Conservation (phyloP, 1,140 invertebrate species). For the Glossosoma conforme region DNA sequence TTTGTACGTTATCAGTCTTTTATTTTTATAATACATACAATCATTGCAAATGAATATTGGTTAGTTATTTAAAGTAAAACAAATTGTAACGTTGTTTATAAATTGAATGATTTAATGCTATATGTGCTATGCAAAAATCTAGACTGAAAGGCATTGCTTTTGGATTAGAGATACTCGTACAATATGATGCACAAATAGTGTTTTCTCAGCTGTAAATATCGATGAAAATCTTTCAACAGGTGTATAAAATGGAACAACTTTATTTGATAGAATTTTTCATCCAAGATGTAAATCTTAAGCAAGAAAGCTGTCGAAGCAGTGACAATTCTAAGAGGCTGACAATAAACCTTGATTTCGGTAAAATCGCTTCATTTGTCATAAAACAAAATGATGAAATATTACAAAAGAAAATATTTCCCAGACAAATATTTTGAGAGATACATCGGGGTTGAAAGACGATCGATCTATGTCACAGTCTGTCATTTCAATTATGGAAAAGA, state of each 20-base stretch:
- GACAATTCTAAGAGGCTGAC: conserved; percentile 11
- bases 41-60: too few species aligned
- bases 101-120: too few species aligned
- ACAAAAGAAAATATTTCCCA: background rate
- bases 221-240: conserved; percentile 17
- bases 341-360: conserved; percentile 13
- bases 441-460: background rate
- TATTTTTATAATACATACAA: too few species aligned
- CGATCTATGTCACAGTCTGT: too few species aligned
- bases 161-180: too few species aligned
- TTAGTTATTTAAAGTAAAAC: too few species aligned
- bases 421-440: background rate
- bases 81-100: too few species aligned
- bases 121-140: too few species aligned
- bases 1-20: too few species aligned
- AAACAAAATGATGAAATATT: background rate
- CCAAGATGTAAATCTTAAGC: conserved; percentile 7
- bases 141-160: too few species aligned
- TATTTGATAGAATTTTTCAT: conserved; percentile 14
- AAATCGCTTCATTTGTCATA: conserved; percentile 8
- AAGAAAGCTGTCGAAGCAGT: too few species aligned
- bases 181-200: background rate
- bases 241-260: conserved; percentile 14
- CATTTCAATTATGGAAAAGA: too few species aligned
- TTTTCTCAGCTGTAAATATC: background rate